Conservation (phyloP, 1,140 invertebrate genomes). For the Tribolium madens region DNA sequence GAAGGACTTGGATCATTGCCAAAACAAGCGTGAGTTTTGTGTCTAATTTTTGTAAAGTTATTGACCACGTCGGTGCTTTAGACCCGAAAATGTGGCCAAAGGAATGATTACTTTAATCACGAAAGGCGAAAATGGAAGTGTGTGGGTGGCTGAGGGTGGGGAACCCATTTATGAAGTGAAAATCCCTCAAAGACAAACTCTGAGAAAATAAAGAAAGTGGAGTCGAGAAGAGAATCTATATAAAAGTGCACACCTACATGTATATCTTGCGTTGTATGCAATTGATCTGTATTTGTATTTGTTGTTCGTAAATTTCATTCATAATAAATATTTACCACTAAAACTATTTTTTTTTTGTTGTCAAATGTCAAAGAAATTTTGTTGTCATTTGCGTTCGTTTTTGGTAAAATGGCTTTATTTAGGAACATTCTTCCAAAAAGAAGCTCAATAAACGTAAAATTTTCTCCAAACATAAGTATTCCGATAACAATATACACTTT, state of each 20-base stretch:
- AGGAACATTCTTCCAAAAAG: no score
- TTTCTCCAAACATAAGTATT: background rate
- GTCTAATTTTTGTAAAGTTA: background rate
- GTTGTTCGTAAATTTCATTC: background rate
- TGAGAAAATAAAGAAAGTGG: conserved; percentile 46
- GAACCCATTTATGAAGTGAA: conserved; percentile 69
- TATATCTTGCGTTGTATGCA: background rate
- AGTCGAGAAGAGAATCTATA: background rate
- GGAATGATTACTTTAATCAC: conserved; percentile 68
- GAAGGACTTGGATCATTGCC: conserved; percentile 59
- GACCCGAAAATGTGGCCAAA: conserved; percentile 66
- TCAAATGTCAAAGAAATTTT: no score
- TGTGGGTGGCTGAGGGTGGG: conserved; percentile 69
- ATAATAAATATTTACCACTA: no score
- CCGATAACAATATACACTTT: background rate
- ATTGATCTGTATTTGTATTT: background rate
- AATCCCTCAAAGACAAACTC: conserved; percentile 63
- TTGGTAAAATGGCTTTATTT: no score
- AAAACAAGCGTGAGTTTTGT: conserved; percentile 55
- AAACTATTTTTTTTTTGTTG: no score
- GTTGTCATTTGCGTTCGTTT: no score
- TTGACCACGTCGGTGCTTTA: conserved; percentile 53
- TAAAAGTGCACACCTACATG: background rate
- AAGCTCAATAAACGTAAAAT: no score
- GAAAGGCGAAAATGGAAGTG: conserved; percentile 67